phyloP scores from a whole-genome alignment of 2,113 vertebrate genomes.

The Erythrocercus mccallii region DNA sequence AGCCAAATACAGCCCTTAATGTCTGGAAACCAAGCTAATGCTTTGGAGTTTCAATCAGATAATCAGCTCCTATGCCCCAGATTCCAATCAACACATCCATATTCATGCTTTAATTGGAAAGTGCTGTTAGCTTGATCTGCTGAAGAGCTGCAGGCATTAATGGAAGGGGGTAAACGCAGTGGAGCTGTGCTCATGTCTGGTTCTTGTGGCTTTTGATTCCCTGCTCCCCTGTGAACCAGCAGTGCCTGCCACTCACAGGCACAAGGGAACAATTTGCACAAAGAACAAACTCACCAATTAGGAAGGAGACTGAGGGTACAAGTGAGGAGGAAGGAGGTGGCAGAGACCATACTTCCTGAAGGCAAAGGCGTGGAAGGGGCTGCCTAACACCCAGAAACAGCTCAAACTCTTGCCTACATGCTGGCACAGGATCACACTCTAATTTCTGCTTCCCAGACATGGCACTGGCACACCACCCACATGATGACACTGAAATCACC shows the following conservation, averaged over 20 bases:
- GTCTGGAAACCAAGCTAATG: constrained; percentile 45
- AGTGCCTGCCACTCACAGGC: background rate
- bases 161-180: background rate
- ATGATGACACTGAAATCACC: background rate
- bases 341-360: background rate
- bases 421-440: background rate
- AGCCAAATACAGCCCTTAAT: constrained; percentile 45
- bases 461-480: background rate
- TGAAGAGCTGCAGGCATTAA: background rate
- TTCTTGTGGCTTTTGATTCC: background rate
- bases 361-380: background rate
- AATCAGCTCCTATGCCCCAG: constrained; percentile 53
- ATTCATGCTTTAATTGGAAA: constrained; percentile 52
- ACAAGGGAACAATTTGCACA: background rate
- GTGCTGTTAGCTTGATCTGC: background rate
- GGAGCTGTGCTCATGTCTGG: background rate
- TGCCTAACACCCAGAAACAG: background rate
- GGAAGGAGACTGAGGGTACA: background rate
- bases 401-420: background rate
- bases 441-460: background rate
- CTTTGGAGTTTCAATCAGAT: constrained; percentile 51
- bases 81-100: constrained; percentile 63
- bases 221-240: background rate
- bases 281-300: background rate
- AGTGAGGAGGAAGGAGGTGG: background rate